Evolutionary conservation across 1,140 invertebrate genomes (phyloP).

Genomic region (Drosophila rufa): DNA sequence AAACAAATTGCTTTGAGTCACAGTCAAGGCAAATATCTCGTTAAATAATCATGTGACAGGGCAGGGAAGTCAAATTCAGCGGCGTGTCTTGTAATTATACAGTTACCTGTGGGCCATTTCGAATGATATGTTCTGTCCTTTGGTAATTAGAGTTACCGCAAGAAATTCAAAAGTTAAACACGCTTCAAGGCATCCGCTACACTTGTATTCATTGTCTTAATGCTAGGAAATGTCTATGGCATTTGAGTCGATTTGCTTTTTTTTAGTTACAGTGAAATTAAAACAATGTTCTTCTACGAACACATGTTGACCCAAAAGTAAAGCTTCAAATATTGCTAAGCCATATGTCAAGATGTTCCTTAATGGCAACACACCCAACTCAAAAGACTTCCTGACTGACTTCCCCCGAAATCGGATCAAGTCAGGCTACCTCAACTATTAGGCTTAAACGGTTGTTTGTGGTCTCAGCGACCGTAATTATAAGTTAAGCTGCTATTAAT

Average conservation of each 20-base stretch:
- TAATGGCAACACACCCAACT: slow-evolving; percentile 33
- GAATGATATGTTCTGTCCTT: background rate
- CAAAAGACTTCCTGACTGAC: slow-evolving; percentile 11
- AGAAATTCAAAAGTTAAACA: background rate
- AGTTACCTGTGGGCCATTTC: too few species aligned
- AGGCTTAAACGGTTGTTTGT: slow-evolving; percentile 75
- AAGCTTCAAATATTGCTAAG: slow-evolving; percentile 11
- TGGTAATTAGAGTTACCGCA: background rate
- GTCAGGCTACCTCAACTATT: slow-evolving; percentile 73
- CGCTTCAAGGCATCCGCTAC: background rate
- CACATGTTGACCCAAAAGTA: slow-evolving; percentile 1
- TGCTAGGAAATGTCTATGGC: too few species aligned
- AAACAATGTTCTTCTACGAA: background rate
- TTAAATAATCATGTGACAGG: background rate
- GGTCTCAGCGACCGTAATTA: slow-evolving; percentile 79
- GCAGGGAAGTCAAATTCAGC: background rate
- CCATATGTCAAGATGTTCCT: slow-evolving; percentile 25
- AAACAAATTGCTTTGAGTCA: background rate
- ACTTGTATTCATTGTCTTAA: too few species aligned
- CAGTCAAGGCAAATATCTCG: background rate
- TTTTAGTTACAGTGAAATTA: background rate
- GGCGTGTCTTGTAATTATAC: background rate
- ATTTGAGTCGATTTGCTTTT: background rate
- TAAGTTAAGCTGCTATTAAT: slow-evolving; percentile 83
- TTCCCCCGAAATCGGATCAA: slow-evolving; percentile 17